Conservation (phyloP, 2,797 vertebrate genomes). For the Trachurus trachurus region DNA sequence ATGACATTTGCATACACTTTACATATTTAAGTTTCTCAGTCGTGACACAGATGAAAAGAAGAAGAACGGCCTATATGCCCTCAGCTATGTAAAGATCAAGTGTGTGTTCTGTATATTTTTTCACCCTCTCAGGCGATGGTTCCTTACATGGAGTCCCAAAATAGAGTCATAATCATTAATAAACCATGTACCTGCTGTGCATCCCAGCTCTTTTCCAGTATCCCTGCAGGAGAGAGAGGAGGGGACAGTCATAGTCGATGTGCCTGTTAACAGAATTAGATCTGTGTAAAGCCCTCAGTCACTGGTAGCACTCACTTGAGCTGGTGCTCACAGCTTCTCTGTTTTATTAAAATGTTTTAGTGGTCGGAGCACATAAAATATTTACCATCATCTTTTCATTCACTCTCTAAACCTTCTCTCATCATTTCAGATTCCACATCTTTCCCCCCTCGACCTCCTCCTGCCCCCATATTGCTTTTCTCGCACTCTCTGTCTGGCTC, state of each 20-base stretch:
- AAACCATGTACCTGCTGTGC: constrained; percentile 82
- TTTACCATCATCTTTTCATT: constrained; percentile 50
- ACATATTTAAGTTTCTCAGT: constrained; percentile 22
- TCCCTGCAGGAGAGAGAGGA: constrained; percentile 55
- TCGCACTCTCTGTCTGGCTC: constrained; percentile 19
- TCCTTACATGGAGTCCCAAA: constrained; percentile 61
- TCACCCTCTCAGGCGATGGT: constrained; percentile 49
- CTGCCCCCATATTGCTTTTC: constrained; percentile 32
- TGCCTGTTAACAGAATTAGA: constrained; percentile 46
- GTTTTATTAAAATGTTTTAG: constrained; percentile 57
- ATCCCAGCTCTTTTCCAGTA: constrained; percentile 59
- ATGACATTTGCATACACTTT: constrained; percentile 20
- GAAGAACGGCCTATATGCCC: not conserved
- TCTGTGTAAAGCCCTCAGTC: constrained; percentile 46
- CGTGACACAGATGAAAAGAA: constrained; percentile 4
- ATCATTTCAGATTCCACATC: constrained; percentile 32
- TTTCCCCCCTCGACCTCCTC: constrained; percentile 22
- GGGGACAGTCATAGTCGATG: constrained; percentile 36
- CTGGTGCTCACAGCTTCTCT: constrained; percentile 24
- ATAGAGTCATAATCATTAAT: constrained; percentile 79
- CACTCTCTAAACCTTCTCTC: constrained; percentile 10
- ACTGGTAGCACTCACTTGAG: constrained; percentile 45
- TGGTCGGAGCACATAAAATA: constrained; percentile 54
- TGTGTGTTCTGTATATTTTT: constrained; percentile 48
- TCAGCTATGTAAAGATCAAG: constrained; percentile 38